Base-by-base conservation (phyloP, 2,888 invertebrate genomes). In the Gymnosoma rotundatum region DNA sequence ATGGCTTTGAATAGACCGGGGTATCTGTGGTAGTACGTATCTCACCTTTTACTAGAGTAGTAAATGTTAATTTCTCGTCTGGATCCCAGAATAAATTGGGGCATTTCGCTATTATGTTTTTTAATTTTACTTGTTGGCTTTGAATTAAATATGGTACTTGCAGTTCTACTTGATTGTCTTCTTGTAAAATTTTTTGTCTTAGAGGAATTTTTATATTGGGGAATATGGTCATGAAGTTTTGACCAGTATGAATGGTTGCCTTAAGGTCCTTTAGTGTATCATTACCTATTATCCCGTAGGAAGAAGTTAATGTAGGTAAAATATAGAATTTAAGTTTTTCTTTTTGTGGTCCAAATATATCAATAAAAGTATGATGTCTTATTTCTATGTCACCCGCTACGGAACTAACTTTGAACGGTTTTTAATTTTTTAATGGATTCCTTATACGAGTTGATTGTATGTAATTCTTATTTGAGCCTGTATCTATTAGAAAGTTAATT, bases 221-320 rank as follows among this genome's bases (percentile, higher is more conserved):
- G n/a, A 54, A 56, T 48, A 69, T 67, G 32, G 21, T 54, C 81
- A 81, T 81, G 38, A 56, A 54, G 25, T 69, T 67, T n/a, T 67
- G 6, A 54, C 20, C 45, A 4, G 75, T 75, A 54, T 81, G 36
- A 61, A 81, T 75, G 9, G 74, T 61, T 38, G 81, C 81, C 20
- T 54, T 61, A 21, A 81, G 25, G 1, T 72, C 58, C 45, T 70
- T 70, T 0, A 72, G 38, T 45, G 63, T 72, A 18, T 70, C 72
- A 42, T 79, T 63, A 8, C 72, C 78, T 45, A 78, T 20, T 38
- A 78, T 78, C 2, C 50, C 78, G 18, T 78, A 61, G 48, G 70
- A 70, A 10, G 64, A 79, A 9, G n/a, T 64, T 14, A 79, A 50
- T 54, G 78, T 61, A 12, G 74, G 80, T 21, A 80, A 50, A 14